Evolutionary conservation across 2,888 invertebrate species (phyloP).

Genomic region (Cheiracanthium punctorium): DNA sequence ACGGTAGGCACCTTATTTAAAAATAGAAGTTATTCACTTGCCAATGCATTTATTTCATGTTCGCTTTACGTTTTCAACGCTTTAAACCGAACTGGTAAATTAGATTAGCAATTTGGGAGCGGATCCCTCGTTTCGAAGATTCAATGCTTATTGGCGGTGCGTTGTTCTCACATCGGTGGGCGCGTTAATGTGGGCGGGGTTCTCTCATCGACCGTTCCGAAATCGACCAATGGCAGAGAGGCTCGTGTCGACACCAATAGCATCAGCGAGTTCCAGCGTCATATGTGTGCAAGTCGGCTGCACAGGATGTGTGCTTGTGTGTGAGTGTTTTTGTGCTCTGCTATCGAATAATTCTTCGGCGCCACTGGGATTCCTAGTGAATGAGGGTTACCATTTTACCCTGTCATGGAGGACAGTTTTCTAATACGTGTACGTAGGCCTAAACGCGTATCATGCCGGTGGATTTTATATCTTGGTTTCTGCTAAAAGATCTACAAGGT

Average conservation of each 20-base stretch:
- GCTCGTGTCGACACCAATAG: neutral
- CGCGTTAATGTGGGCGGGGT: neutral
- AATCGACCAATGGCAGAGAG: neutral
- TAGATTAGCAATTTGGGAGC: neutral
- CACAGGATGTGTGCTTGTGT: neutral
- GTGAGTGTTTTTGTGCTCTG: neutral
- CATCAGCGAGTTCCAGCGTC: neutral
- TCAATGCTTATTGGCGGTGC: neutral
- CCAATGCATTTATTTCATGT: too few species aligned
- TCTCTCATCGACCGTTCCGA: neutral
- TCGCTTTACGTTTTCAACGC: too few species aligned
- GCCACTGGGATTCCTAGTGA: neutral
- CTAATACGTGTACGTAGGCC: too few species aligned
- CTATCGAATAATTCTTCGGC: slow-evolving; percentile 5
- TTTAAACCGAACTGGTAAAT: too few species aligned
- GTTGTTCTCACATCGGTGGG: neutral
- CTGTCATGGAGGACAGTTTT: slow-evolving; percentile 3
- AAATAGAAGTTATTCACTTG: too few species aligned
- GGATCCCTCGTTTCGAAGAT: neutral
- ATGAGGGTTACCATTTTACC: neutral
- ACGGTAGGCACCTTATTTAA: too few species aligned
- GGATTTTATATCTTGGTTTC: neutral
- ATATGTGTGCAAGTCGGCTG: neutral
- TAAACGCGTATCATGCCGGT: neutral
- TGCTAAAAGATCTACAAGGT: too few species aligned